A percentile compares a stretch with the other conserved stretches of the same genome.
These are phyloP conservation scores for Micrasema minimum DNA, from an alignment of 1,140 invertebrate genomes.

Conservation along the genomic window DNA sequence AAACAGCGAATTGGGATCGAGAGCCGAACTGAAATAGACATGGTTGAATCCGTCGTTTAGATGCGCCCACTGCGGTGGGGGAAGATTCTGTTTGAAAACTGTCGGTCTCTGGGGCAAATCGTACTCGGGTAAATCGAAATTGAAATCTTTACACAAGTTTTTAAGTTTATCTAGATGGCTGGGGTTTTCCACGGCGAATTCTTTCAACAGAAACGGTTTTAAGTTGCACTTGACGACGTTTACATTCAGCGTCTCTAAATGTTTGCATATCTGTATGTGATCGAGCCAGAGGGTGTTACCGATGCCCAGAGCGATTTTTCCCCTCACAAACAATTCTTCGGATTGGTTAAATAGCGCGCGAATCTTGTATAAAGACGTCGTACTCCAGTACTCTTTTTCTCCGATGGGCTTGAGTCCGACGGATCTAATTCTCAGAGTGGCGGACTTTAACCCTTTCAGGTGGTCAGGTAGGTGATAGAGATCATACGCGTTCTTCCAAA, in stretches of 20 bases:
- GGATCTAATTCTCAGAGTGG: constrained; percentile 58
- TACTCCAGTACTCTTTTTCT: constrained; percentile 59
- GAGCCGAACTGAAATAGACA: constrained; percentile 58
- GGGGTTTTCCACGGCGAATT: constrained; percentile 36
- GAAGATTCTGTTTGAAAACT: constrained; percentile 55
- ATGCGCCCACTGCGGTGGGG: constrained; percentile 59
- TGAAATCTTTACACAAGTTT: constrained; percentile 22
- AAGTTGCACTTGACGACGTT: constrained; percentile 30
- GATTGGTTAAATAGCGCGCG: constrained; percentile 53
- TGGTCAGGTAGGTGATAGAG: constrained; percentile 61
- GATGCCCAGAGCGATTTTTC: constrained; percentile 56
- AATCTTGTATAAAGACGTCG: constrained; percentile 55
- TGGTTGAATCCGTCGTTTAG: constrained; percentile 56
- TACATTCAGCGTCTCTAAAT: constrained; percentile 7
- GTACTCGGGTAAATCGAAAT: constrained; percentile 34
- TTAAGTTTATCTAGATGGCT: constrained; percentile 32
- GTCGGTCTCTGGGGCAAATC: constrained; percentile 39
- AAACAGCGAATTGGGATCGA: constrained; percentile 57
- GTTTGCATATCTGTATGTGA: constrained; percentile 35
- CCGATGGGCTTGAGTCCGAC: constrained; percentile 60
- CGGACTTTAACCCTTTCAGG: constrained; percentile 57
- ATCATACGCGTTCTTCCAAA: constrained; percentile 56
- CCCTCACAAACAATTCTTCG: constrained; percentile 57
- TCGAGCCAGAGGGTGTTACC: constrained; percentile 61
- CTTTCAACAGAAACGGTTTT: constrained; percentile 32